Conservation (phyloP, 1,140 invertebrate species). For the Phthorimaea operculella region DNA sequence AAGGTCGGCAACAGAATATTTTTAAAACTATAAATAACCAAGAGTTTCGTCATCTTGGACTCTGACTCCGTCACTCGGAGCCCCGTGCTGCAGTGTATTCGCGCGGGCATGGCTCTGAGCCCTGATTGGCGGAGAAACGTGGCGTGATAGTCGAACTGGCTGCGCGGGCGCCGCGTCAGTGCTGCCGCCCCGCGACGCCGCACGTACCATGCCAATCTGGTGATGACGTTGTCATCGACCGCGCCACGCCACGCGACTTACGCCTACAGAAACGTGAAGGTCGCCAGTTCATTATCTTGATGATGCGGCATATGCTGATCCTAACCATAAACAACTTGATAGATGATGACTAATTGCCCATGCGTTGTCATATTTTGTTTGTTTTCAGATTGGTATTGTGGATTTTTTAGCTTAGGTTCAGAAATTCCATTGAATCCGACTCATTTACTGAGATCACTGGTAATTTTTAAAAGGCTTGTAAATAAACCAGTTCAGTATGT, state of each 20-base stretch:
- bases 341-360: neutral
- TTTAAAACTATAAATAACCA: slow-evolving; percentile 1
- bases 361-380: neutral
- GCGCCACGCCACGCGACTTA: slow-evolving; percentile 13
- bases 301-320: neutral
- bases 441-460: too few species aligned
- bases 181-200: slow-evolving; percentile 30
- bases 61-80: neutral
- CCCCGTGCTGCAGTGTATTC: neutral
- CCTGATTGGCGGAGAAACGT: slow-evolving; percentile 6
- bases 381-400: neutral
- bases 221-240: slow-evolving; percentile 23
- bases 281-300: neutral
- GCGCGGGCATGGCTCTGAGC: neutral
- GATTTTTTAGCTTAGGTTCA: neutral
- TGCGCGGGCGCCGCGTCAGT: slow-evolving; percentile 17
- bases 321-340: neutral
- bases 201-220: slow-evolving; percentile 7
- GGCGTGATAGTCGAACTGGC: slow-evolving; percentile 9
- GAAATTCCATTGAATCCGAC: neutral
- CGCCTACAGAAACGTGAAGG: slow-evolving; percentile 14
- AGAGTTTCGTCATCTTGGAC: slow-evolving; percentile 20
- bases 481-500: too few species aligned
- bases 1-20: neutral
- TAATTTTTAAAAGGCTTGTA: too few species aligned